A percentile compares a stretch with the other conserved stretches of the same genome.
Evolutionary conservation across 1,140 invertebrate genomes (phyloP).

Genomic region (Pseudomyrmex gracilis): DNA sequence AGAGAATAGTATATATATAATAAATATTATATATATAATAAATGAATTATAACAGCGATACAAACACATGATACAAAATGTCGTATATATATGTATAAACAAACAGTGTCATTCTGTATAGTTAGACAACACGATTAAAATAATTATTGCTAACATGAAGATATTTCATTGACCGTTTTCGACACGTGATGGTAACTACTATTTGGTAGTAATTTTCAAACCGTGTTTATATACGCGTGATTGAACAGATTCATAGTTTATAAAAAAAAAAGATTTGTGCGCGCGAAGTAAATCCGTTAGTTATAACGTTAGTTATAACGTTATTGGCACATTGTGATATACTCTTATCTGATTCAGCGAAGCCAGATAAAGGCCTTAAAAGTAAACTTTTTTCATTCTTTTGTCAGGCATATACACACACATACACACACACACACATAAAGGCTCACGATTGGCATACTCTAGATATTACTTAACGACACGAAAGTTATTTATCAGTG

Average conservation of each 20-base stretch:
- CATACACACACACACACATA: too few relatives aligned
- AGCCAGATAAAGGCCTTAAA: background rate
- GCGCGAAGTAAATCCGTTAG: slow-evolving; percentile 2
- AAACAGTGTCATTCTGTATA: slow-evolving; percentile 25
- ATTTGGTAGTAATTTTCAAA: slow-evolving; percentile 52
- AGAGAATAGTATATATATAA: too few relatives aligned
- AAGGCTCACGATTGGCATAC: background rate
- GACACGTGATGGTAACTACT: slow-evolving; percentile 38
- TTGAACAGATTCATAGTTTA: background rate
- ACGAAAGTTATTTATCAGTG: slow-evolving; percentile 65
- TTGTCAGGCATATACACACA: too few relatives aligned
- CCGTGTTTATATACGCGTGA: background rate
- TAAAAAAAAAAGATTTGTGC: slow-evolving; percentile 12
- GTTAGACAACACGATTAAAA: slow-evolving; percentile 18
- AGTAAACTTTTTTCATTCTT: too few relatives aligned
- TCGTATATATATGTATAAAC: background rate
- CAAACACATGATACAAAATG: background rate
- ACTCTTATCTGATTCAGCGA: slow-evolving; percentile 27
- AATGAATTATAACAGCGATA: too few relatives aligned
- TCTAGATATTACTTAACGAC: background rate
- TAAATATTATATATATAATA: too few relatives aligned
- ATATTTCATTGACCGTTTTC: background rate
- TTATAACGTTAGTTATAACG: slow-evolving; percentile 15
- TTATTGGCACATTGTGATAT: slow-evolving; percentile 50
- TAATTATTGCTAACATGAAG: slow-evolving; percentile 2